phyloP scores from a whole-genome alignment of 2,888 invertebrate species.

The Orthonevra nobilis region DNA sequence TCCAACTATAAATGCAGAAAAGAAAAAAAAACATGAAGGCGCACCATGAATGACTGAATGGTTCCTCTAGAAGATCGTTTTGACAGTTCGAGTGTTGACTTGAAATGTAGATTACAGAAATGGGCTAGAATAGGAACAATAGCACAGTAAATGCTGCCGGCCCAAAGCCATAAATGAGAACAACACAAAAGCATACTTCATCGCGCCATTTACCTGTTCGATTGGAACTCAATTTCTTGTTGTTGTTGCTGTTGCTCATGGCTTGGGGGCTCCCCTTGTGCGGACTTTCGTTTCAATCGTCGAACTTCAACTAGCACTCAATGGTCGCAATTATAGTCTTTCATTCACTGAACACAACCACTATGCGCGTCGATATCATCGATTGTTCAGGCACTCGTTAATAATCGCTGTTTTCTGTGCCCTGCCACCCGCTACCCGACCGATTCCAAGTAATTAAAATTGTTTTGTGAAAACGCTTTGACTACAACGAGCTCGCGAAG shows the following conservation, averaged over 20 bases:
- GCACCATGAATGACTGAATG: too few relatives aligned
- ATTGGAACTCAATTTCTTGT: conserved; percentile 45
- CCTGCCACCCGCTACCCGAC: too few relatives aligned
- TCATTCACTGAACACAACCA: neutral
- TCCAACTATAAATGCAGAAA: conserved; percentile 47
- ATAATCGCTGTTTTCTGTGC: too few relatives aligned
- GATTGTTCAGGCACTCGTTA: neutral
- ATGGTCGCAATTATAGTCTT: conserved; percentile 1
- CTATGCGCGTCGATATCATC: neutral
- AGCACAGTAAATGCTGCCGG: neutral
- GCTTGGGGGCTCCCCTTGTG: conserved; percentile 22
- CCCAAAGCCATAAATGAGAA: neutral
- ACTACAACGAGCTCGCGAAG: neutral
- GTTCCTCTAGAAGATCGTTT: conserved; percentile 8
- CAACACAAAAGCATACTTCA: conserved; percentile 36
- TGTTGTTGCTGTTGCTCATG: conserved; percentile 15
- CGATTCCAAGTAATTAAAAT: conserved; percentile 20
- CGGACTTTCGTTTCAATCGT: conserved; percentile 4
- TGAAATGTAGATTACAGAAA: neutral
- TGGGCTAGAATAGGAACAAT: neutral
- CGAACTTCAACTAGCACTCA: conserved; percentile 24
- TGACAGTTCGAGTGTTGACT: conserved; percentile 35
- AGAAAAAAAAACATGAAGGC: conserved; percentile 38
- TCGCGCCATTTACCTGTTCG: conserved; percentile 49
- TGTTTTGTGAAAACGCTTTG: neutral